Evolutionary conservation across 2,113 vertebrate genomes (phyloP).

Genomic region (Erythrolamprus reginae): DNA sequence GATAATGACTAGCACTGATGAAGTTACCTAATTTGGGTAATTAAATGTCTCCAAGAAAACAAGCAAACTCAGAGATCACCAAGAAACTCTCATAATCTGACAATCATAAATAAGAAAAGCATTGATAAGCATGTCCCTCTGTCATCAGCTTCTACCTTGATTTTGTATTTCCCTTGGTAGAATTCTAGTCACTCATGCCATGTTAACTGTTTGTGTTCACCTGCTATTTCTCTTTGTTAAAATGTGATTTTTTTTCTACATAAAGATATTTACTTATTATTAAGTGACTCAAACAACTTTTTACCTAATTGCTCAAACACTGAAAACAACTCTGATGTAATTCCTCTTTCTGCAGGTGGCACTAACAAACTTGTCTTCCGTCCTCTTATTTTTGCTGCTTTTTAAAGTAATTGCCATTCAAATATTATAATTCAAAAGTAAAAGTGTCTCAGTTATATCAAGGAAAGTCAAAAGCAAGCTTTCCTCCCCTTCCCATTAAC

Average conservation of each 20-base stretch:
- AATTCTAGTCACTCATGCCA: background rate
- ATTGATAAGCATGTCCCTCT: background rate
- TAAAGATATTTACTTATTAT: background rate
- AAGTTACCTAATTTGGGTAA: background rate
- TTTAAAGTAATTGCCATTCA: background rate
- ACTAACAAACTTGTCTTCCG: background rate
- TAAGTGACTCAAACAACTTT: background rate
- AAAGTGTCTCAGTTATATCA: background rate
- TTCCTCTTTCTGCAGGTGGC: background rate
- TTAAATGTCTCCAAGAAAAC: background rate
- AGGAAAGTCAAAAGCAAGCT: background rate
- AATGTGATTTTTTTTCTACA: background rate
- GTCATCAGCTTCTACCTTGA: background rate
- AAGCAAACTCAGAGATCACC: background rate
- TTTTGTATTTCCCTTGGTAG: background rate
- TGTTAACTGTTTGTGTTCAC: background rate
- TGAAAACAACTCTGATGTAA: background rate
- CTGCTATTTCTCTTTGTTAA: background rate
- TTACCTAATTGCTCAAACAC: background rate
- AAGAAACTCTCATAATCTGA: background rate
- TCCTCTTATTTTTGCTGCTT: background rate
- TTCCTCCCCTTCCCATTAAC: background rate
- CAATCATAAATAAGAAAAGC: background rate
- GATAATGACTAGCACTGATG: background rate
- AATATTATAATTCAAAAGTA: background rate